Evolutionary conservation across 2,113 vertebrate genomes (phyloP).

Genomic region (Percina caprodes): DNA sequence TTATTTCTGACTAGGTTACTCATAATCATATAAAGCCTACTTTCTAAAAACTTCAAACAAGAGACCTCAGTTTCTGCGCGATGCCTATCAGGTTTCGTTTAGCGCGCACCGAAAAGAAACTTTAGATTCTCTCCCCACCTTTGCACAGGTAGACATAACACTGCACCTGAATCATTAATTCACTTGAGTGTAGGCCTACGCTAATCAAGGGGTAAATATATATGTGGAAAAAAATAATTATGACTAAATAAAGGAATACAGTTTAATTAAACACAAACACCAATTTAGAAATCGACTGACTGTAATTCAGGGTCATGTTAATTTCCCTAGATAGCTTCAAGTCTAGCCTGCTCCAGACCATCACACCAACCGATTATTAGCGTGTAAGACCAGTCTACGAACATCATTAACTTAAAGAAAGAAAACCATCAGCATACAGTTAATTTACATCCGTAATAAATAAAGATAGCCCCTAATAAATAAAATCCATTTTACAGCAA

Average conservation of each 20-base stretch:
- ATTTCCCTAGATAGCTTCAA: slow-evolving; percentile 31
- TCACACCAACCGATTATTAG: neutral
- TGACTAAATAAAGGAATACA: neutral
- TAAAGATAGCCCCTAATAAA: neutral
- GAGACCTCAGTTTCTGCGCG: neutral
- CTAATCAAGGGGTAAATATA: slow-evolving; percentile 4
- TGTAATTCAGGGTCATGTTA: neutral
- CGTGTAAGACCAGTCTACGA: neutral
- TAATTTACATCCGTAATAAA: neutral
- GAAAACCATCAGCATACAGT: neutral
- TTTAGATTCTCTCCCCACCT: slow-evolving; percentile 69
- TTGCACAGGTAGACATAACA: slow-evolving; percentile 57
- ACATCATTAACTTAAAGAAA: slow-evolving; percentile 30
- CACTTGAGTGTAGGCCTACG: neutral
- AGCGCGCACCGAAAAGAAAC: slow-evolving; percentile 69
- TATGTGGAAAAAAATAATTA: neutral
- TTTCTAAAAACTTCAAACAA: neutral
- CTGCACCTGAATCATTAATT: slow-evolving; percentile 76
- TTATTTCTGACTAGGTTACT: neutral
- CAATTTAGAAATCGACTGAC: slow-evolving; percentile 7
- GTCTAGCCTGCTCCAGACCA: slow-evolving; percentile 20
- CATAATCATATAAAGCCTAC: neutral
- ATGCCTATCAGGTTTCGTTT: slow-evolving; percentile 69
- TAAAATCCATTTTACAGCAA: neutral
- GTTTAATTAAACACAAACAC: slow-evolving; percentile 13